Base-by-base conservation (phyloP, 1,140 invertebrate genomes). In the Pseudoatta argentina region DNA sequence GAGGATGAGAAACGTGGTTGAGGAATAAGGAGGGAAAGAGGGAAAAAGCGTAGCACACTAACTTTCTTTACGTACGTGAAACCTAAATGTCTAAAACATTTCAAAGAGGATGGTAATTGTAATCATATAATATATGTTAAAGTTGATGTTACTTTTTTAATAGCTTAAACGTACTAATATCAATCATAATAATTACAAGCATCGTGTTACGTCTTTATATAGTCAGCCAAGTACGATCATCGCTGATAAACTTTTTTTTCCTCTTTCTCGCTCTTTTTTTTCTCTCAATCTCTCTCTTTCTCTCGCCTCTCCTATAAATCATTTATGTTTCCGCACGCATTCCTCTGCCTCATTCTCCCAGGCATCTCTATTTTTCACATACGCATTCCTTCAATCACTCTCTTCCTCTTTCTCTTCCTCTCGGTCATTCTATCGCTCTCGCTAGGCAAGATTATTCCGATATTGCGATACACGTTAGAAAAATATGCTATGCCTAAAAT, bases 401-500 rank as follows among this genome's bases (percentile, higher is more conserved):
- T 78, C 67, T 81, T 78, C 73, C 79, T 88, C 71, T 78, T 91
- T 89, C 85, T 89, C 87, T 82, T 89, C 87, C 88, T 75, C 90
- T 90, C 73, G 89, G 77, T 91, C 89, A 88, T 90, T 92, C 91
- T 87, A 88, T 91, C 91, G 87, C 89, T 94, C 93, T 92, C 92
- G 92, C 92, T 93, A 93, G 85, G 92, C 94, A 95, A 94, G 93
- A 94, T 93, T 93, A 92, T 91, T 93, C 92, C 93, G 91, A 93
- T 94, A 95, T 94, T 95, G 93, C 92, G 93, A 93, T 95, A 93
- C 92, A 94, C 91, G 91, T 95, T 95, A 95, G 95, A 95, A 95
- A 95, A 95, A 95, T 95, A 95, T 95, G 93, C 94, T 95, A 95
- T 95, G 93, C 93, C 94, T 95, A 95, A 95, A 95, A 95, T 95